phyloP scores from a whole-genome alignment of 2,888 invertebrate genomes.

The Macrophya annulata region DNA sequence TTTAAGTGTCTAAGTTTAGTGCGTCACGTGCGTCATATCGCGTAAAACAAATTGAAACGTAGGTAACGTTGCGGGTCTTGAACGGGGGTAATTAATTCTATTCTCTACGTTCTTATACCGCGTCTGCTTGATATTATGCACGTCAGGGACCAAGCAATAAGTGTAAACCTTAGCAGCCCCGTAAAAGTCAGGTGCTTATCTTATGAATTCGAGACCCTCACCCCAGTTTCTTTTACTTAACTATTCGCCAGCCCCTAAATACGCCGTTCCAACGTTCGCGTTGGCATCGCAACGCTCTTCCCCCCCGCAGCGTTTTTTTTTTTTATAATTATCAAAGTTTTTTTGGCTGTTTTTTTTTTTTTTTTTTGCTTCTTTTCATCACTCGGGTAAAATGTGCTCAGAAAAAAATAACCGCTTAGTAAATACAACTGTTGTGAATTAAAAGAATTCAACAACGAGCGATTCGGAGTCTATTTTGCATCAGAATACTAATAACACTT shows the following conservation, averaged over 20 bases:
- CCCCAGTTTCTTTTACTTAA: not conserved
- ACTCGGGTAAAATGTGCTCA: not conserved
- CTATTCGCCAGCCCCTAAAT: slow-evolving; percentile 24
- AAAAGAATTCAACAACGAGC: not conserved
- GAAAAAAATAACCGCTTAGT: slow-evolving; percentile 10
- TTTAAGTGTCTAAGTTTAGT: slow-evolving; percentile 24
- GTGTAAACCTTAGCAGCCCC: slow-evolving; percentile 33
- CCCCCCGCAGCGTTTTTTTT: not conserved
- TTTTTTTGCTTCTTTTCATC: not conserved
- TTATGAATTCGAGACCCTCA: slow-evolving; percentile 16
- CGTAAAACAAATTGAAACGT: slow-evolving; percentile 28
- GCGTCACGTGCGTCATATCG: not conserved
- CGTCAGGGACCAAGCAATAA: slow-evolving; percentile 20
- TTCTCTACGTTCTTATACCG: not conserved
- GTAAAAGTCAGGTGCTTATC: slow-evolving; percentile 39
- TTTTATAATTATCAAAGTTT: slow-evolving; percentile 9
- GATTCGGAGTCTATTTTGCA: not conserved
- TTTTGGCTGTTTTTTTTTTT: not conserved
- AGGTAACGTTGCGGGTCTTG: not conserved
- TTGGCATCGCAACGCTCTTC: not conserved
- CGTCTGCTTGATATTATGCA: slow-evolving; percentile 17
- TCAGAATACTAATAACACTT: too few relatives aligned
- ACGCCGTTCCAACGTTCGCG: not conserved
- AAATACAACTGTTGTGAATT: not conserved
- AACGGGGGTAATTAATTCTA: not conserved